Evolutionary conservation across 2,888 invertebrate species (phyloP), one percentile per base, ranked within the genome.

Genomic region (Dione juno): DNA sequence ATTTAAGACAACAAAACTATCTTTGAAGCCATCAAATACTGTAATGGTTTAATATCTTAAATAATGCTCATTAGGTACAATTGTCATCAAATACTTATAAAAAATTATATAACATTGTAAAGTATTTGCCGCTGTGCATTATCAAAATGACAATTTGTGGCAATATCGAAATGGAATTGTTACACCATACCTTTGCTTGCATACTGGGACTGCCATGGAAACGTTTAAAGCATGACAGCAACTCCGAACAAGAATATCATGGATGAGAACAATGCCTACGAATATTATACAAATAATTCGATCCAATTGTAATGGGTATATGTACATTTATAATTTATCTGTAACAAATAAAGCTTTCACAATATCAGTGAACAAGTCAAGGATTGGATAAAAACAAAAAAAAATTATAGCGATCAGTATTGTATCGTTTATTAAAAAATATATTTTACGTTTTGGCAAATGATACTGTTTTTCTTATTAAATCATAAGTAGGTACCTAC

Each of bases 91-190:
- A n/a, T n/a, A n/a, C n/a, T n/a, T n/a, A n/a, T n/a, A n/a, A n/a
- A n/a, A n/a, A n/a, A n/a, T n/a, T n/a, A n/a, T n/a, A n/a, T n/a
- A n/a, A n/a, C n/a, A n/a, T n/a, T n/a, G n/a, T n/a, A 28, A 28
- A 16, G 16, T 16, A 57, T 57, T 37, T 57, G 16, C n/a, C 1
- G 9, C 10, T n/a, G 54, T 1, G 57, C 57, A 61, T 35, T 28
- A n/a, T 0, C 43, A 45, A 61, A 61, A 35, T 61, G 21, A 43
- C 41, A 59, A 59, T 59, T 61, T 61, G 43, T 21, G n/a, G n/a
- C 45, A 45, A 61, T 61, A 45, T 61, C 28, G 16, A 61, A 35
- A 61, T 61, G 45, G 61, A 61, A 61, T 61, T 45, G 61, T 61
- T 45, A 61, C 45, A 43, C 61, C 61, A 61, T 45, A 61, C n/a